Evolutionary conservation across 2,797 vertebrate species (phyloP).

Genomic region (Cynodonichthys magdalenae): DNA sequence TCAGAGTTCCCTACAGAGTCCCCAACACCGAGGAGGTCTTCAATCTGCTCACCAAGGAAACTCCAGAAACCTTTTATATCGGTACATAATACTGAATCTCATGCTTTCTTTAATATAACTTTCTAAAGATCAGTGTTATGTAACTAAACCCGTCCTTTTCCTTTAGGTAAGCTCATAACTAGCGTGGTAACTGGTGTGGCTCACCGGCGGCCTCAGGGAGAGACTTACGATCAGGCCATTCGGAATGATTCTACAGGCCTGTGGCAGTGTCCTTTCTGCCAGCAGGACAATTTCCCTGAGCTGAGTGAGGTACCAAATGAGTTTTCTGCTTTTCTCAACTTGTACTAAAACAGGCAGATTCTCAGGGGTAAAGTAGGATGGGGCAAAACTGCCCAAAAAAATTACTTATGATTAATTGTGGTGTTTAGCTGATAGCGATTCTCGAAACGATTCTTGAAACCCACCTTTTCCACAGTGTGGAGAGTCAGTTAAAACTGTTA

Average conservation of each 20-base stretch:
- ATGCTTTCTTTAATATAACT: not conserved
- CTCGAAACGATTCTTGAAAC: too few relatives aligned
- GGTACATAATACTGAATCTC: slow-evolving; percentile 70
- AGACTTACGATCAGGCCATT: slow-evolving; percentile 98
- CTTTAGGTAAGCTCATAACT: slow-evolving; percentile 93
- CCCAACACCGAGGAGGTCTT: slow-evolving; percentile 98
- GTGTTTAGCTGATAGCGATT: too few relatives aligned
- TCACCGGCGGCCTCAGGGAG: slow-evolving; percentile 95
- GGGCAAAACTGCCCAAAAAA: too few relatives aligned
- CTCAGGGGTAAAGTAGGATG: not conserved
- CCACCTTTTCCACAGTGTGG: too few relatives aligned
- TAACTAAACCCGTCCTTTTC: not conserved
- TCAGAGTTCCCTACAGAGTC: slow-evolving; percentile 91
- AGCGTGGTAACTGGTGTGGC: slow-evolving; percentile 95
- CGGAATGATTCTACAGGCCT: slow-evolving; percentile 94
- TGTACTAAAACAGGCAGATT: not conserved
- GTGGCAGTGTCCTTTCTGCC: slow-evolving; percentile 99
- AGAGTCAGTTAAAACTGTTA: too few relatives aligned
- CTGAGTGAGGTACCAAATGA: slow-evolving; percentile 90
- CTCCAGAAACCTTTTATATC: slow-evolving; percentile 99
- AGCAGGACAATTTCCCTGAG: slow-evolving; percentile 98
- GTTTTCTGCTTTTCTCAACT: not conserved
- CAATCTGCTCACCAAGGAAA: slow-evolving; percentile 98
- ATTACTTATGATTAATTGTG: too few relatives aligned
- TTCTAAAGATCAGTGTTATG: not conserved